Evolutionary conservation across 2,797 vertebrate genomes (phyloP).

Genomic region (Anguilla marmorata): DNA sequence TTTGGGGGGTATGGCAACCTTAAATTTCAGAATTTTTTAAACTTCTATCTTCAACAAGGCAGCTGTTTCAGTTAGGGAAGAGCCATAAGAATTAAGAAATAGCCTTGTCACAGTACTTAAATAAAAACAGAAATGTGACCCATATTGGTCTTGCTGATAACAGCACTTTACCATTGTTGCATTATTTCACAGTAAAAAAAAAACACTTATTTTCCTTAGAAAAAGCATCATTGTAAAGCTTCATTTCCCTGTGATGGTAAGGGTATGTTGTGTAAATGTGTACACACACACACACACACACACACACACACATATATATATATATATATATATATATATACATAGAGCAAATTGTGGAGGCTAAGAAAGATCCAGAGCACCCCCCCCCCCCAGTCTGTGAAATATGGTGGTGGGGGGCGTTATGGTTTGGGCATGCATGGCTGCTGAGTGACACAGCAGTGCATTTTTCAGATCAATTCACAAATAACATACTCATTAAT

Average conservation of each 20-base stretch:
- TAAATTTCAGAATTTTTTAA: not conserved
- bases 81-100: constrained; percentile 5
- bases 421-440: no score
- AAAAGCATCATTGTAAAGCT: not conserved
- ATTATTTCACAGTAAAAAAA: not conserved
- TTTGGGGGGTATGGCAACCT: not conserved
- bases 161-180: not conserved
- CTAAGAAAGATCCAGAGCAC: no score
- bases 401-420: no score
- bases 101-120: not conserved
- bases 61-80: not conserved
- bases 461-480: not conserved
- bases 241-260: not conserved
- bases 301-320: no score
- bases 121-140: not conserved
- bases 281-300: no score
- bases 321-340: not conserved
- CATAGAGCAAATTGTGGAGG: not conserved
- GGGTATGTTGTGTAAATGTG: no score
- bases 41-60: not conserved
- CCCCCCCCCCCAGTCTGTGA: no score
- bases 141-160: not conserved
- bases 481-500: not conserved
- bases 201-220: not conserved
- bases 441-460: not conserved